These are phyloP conservation scores for Drosophila eugracilis DNA, from an alignment of 1,140 invertebrate species.

Conservation along the genomic window DNA sequence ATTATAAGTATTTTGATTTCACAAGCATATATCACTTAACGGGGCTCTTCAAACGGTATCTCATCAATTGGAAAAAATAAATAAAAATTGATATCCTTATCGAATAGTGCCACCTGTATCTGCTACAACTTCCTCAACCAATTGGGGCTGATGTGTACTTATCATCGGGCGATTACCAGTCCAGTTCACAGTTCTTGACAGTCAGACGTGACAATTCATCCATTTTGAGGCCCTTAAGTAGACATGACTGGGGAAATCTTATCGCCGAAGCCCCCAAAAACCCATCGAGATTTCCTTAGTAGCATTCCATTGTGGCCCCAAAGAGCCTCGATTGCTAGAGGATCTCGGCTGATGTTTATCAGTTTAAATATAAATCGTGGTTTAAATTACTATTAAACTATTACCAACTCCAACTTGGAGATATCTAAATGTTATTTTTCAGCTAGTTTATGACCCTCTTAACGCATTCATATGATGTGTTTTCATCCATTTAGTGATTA, in stretches of 20 bases:
- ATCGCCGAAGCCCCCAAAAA: conserved; percentile 17
- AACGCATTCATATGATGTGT: no score
- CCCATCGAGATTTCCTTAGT: conserved; percentile 34
- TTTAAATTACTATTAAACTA: no score
- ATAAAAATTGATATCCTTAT: conserved; percentile 19
- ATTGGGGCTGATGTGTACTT: conserved; percentile 36
- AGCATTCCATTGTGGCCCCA: conserved; percentile 20
- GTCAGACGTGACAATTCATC: conserved; percentile 46
- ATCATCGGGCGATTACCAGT: conserved; percentile 38
- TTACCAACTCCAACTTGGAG: no score
- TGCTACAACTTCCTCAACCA: conserved; percentile 46
- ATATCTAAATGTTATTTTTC: no score
- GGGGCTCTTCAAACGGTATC: neutral
- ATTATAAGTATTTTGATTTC: conserved; percentile 8
- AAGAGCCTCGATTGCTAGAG: conserved; percentile 15
- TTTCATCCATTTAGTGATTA: neutral
- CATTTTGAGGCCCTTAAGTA: conserved; percentile 36
- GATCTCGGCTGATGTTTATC: conserved; percentile 28
- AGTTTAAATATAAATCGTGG: conserved; percentile 14
- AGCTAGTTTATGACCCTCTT: no score
- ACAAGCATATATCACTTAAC: conserved; percentile 12
- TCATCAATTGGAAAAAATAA: conserved; percentile 8
- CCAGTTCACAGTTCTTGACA: conserved; percentile 33
- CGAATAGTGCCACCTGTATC: conserved; percentile 38
- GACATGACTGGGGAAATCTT: conserved; percentile 41